A percentile compares a stretch with the other conserved stretches of the same genome.
Conservation (phyloP, 2,888 invertebrate genomes). For the Pyralis farinalis region DNA sequence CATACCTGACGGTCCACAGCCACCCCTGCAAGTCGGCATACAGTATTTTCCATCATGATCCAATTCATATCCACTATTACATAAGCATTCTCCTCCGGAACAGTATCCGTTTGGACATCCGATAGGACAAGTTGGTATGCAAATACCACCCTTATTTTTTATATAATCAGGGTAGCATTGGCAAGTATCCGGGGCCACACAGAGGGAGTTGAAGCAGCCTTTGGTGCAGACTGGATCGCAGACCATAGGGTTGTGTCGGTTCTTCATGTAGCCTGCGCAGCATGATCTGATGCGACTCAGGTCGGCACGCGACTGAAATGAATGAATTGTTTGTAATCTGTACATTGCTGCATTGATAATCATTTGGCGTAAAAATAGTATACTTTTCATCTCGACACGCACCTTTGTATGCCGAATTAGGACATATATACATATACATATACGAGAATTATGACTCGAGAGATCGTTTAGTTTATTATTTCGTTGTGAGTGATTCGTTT, state of each 20-base stretch:
- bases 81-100: constrained; percentile 82
- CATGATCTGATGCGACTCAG: constrained; percentile 85
- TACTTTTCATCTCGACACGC: too few species aligned
- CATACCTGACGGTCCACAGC: constrained; percentile 74
- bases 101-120: constrained; percentile 86
- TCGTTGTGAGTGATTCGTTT: too few species aligned
- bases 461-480: too few species aligned
- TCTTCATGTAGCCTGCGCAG: constrained; percentile 85
- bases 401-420: too few species aligned
- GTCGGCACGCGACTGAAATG: constrained; percentile 79
- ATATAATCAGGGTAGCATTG: constrained; percentile 83
- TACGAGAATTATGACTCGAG: too few species aligned
- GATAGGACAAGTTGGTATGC: constrained; percentile 85
- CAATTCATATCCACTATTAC: constrained; percentile 80
- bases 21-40: constrained; percentile 76
- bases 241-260: constrained; percentile 74
- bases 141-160: constrained; percentile 73
- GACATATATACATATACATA: too few species aligned
- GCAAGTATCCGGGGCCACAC: constrained; percentile 84
- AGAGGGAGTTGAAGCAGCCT: constrained; percentile 83
- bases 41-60: constrained; percentile 82
- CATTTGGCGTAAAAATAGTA: too few species aligned
- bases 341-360: too few species aligned
- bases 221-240: constrained; percentile 83
- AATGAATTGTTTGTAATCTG: too few species aligned